A percentile compares a stretch with the other conserved stretches of the same genome.
These are phyloP conservation scores for Paragorgia papillata DNA, from an alignment of 92 coral and sea anemone species.

Conservation along the genomic window DNA sequence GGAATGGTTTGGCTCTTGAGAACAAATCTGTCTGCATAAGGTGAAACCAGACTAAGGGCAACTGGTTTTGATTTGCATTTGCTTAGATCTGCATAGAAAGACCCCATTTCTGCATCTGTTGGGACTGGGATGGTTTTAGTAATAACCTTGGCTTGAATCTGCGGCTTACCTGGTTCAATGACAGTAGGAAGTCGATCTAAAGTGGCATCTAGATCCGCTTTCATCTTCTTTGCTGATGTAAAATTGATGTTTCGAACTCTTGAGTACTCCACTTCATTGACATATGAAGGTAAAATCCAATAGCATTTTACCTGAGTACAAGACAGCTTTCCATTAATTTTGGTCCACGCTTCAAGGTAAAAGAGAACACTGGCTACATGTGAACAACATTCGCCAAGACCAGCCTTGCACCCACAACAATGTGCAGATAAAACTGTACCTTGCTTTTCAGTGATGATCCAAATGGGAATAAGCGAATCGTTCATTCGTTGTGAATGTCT, in stretches of 20 bases:
- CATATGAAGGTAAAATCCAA: background rate
- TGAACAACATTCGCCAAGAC: too few species aligned
- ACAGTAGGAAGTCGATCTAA: constrained; percentile 15
- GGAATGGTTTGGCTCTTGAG: constrained; percentile 31
- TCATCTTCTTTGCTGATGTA: constrained; percentile 8
- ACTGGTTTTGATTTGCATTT: constrained; percentile 61
- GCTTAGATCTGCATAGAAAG: constrained; percentile 48
- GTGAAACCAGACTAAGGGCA: constrained; percentile 62
- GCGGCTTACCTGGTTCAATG: too few species aligned
- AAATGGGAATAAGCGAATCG: too few species aligned
- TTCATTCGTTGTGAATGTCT: too few species aligned
- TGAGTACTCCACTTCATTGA: background rate
- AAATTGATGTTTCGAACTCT: constrained; percentile 13
- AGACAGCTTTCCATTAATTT: too few species aligned
- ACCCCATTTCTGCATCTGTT: constrained; percentile 37
- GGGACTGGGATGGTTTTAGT: background rate
- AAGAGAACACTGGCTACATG: too few species aligned
- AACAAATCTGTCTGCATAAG: constrained; percentile 54
- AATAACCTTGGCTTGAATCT: too few species aligned
- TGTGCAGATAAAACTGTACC: too few species aligned
- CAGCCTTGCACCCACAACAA: too few species aligned
- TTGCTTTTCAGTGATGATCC: too few species aligned
- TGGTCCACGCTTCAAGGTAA: too few species aligned
- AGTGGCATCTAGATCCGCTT: background rate
- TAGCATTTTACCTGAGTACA: background rate